Evolutionary conservation across 2,113 vertebrate species (phyloP), one percentile per base, ranked within the genome.

Genomic region (Catharus bicknelli): DNA sequence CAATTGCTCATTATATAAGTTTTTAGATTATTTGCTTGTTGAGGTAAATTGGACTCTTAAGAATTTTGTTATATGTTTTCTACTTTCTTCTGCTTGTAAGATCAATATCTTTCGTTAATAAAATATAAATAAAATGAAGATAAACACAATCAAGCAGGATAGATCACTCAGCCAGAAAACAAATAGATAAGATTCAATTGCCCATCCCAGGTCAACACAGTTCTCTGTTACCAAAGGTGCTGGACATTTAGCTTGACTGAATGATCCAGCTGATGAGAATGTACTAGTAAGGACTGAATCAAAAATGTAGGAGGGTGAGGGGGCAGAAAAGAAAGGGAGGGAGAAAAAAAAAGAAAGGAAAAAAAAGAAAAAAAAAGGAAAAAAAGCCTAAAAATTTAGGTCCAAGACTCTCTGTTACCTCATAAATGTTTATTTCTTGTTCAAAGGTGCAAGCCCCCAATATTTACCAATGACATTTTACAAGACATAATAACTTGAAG

Each of bases 221-320:
- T 61, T 74, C 3, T 64, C 51, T 83, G 13, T 73, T 85, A 78
- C 55, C 42, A 76, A 54, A 93, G 58, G 7, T 79, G 21, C 47
- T 42, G 75, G 67, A 73, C 42, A 30, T 25, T 32, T 34, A 26
- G 17, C 34, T 89, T 91, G 58, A 30, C 47, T 88, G 64, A 21
- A 34, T 58, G 55, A 29, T 73, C 54, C 54, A 83, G 32, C 11
- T 73, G 67, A 73, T 62, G 50, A 73, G 51, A 83, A 26, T 10
- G 18, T 85, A 68, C 27, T 38, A 63, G 19, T 9, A 43, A 72
- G 59, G n/a, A 79, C 6, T 11, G 57, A 81, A 55, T 57, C 3
- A 77, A 81, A 80, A 81, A 32, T 5, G 12, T 16, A 9, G 3
- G 6, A 3, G 5, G 1, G 10, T 0, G 1, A 10, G 13, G 4